Percentiles rank a stretch among this genome's conserved stretches.
Conservation (phyloP, 2,113 vertebrate genomes). For the Ammodytes dubius region DNA sequence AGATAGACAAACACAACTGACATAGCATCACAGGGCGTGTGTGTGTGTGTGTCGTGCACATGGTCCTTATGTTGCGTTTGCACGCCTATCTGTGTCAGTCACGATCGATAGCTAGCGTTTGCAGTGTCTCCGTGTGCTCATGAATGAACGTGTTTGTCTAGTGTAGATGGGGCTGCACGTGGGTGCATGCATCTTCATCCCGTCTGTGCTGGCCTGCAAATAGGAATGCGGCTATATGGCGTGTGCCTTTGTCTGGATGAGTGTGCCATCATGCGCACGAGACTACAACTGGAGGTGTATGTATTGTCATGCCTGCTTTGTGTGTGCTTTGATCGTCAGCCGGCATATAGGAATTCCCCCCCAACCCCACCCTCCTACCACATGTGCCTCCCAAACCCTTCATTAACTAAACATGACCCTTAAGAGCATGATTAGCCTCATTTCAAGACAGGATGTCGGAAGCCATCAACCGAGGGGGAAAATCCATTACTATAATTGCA, state of each 20-base stretch:
- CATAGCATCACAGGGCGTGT: slow-evolving; percentile 63
- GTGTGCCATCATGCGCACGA: slow-evolving; percentile 22
- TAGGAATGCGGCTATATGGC: slow-evolving; percentile 24
- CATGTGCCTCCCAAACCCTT: slow-evolving; percentile 85
- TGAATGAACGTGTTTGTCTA: slow-evolving; percentile 58
- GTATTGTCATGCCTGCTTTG: slow-evolving; percentile 35
- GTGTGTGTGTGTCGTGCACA: slow-evolving; percentile 33
- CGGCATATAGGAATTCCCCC: slow-evolving; percentile 69
- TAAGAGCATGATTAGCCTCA: slow-evolving; percentile 95
- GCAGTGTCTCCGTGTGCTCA: slow-evolving; percentile 35
- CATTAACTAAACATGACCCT: slow-evolving; percentile 98
- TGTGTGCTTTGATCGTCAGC: slow-evolving; percentile 34
- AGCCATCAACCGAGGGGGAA: slow-evolving; percentile 90
- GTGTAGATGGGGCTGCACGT: slow-evolving; percentile 51
- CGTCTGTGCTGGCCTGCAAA: slow-evolving; percentile 22
- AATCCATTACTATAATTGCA: slow-evolving; percentile 98
- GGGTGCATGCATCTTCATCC: slow-evolving; percentile 26
- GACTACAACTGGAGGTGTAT: slow-evolving; percentile 38
- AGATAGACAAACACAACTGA: slow-evolving; percentile 67
- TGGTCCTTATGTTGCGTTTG: slow-evolving; percentile 37
- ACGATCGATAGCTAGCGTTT: slow-evolving; percentile 72
- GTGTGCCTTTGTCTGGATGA: slow-evolving; percentile 25
- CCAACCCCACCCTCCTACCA: slow-evolving; percentile 55
- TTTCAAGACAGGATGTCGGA: slow-evolving; percentile 97
- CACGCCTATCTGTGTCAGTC: slow-evolving; percentile 45